Evolutionary conservation across 2,113 vertebrate genomes (phyloP).

Genomic region (Paratilapia polleni): DNA sequence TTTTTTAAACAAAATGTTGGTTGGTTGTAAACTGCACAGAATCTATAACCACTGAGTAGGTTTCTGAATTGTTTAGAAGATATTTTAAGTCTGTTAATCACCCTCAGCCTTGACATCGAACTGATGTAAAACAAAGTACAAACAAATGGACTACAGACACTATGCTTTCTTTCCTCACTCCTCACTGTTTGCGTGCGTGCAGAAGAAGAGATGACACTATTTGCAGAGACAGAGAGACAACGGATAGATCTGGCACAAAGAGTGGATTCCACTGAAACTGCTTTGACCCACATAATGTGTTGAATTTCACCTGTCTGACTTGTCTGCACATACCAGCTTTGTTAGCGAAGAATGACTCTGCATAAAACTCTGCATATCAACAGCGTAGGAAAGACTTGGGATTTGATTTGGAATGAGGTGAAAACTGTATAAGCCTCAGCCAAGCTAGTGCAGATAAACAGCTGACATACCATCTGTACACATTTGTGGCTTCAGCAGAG

Average conservation of each 20-base stretch:
- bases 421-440: constrained; percentile 9
- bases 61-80: background rate
- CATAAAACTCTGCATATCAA: background rate
- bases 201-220: background rate
- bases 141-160: background rate
- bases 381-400: background rate
- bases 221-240: background rate
- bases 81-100: background rate
- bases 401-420: background rate
- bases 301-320: background rate
- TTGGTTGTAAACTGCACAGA: background rate
- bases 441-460: constrained; percentile 12
- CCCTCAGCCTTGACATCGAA: background rate
- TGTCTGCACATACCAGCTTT: background rate
- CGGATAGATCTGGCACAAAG: background rate
- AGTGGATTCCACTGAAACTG: background rate
- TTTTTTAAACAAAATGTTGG: background rate
- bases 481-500: constrained; percentile 25
- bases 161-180: background rate
- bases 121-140: constrained; percentile 13
- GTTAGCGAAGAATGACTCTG: background rate
- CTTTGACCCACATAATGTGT: background rate
- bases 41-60: background rate
- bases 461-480: background rate
- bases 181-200: constrained; percentile 6